These are phyloP conservation scores for Margaritifera margaritifera DNA, from an alignment of 2,888 invertebrate species.

Conservation along the genomic window DNA sequence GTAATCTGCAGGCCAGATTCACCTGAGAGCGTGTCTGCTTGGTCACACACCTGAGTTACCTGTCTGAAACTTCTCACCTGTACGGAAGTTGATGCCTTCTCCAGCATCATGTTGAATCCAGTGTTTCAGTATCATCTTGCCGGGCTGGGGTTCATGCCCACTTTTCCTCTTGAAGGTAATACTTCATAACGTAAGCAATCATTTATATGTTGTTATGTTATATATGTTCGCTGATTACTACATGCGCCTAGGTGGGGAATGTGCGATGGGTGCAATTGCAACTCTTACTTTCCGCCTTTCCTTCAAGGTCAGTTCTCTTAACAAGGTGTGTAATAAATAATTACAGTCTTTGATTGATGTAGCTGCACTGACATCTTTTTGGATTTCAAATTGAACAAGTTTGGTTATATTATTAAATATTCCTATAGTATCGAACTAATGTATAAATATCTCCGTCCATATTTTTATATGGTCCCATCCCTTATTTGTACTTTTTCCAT, in stretches of 20 bases:
- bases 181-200: background rate
- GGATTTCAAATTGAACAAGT: too few relatives aligned
- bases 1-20: slow-evolving; percentile 12
- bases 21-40: slow-evolving; percentile 13
- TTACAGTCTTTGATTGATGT: too few relatives aligned
- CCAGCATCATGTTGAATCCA: slow-evolving; percentile 50
- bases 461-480: too few relatives aligned
- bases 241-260: background rate
- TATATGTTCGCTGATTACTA: too few relatives aligned
- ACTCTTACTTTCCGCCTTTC: too few relatives aligned
- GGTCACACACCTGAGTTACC: slow-evolving; percentile 16
- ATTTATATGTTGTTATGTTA: background rate
- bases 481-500: too few relatives aligned
- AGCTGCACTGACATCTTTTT: too few relatives aligned
- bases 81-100: background rate
- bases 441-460: too few relatives aligned
- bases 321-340: too few relatives aligned
- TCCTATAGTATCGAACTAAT: too few relatives aligned
- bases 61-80: slow-evolving; percentile 17
- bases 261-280: background rate
- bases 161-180: slow-evolving; percentile 60
- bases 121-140: slow-evolving; percentile 61
- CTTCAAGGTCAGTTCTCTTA: too few relatives aligned
- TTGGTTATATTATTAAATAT: too few relatives aligned
- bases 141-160: slow-evolving; percentile 56